A percentile compares a stretch with the other conserved stretches of the same genome.
phyloP scores from a whole-genome alignment of 2,888 invertebrate species.

The Ormia ochracea region DNA sequence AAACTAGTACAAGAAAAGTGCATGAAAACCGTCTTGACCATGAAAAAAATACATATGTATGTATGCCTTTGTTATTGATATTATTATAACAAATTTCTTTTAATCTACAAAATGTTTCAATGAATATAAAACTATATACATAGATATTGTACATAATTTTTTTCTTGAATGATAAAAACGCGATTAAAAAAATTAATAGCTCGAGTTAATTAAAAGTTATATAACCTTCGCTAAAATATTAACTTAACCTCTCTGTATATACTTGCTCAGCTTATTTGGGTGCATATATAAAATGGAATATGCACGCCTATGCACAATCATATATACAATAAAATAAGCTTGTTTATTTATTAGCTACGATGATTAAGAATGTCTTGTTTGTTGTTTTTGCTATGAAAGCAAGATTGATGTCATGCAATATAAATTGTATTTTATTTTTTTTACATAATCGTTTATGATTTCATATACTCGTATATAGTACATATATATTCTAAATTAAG shows the following conservation, averaged over 20 bases:
- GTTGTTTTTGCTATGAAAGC: background rate
- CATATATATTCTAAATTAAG: too few relatives aligned
- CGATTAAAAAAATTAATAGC: too few relatives aligned
- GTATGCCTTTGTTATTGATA: background rate
- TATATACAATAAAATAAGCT: background rate
- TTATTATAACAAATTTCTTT: background rate
- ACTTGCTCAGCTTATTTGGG: too few relatives aligned
- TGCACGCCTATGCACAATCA: background rate
- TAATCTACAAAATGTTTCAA: too few relatives aligned
- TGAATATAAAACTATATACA: too few relatives aligned
- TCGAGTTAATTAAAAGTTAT: too few relatives aligned
- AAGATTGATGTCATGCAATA: constrained; percentile 12
- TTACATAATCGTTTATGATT: background rate
- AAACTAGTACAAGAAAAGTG: background rate
- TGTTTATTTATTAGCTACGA: background rate
- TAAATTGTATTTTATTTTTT: background rate
- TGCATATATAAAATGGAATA: background rate
- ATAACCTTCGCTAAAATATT: too few relatives aligned
- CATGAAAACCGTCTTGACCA: background rate
- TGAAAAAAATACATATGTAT: background rate
- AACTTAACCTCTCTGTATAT: too few relatives aligned
- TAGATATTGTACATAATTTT: too few relatives aligned
- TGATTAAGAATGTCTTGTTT: too few relatives aligned
- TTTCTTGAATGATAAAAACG: too few relatives aligned
- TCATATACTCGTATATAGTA: too few relatives aligned